phyloP scores from a whole-genome alignment of 1,140 invertebrate genomes.

The Arion vulgaris region DNA sequence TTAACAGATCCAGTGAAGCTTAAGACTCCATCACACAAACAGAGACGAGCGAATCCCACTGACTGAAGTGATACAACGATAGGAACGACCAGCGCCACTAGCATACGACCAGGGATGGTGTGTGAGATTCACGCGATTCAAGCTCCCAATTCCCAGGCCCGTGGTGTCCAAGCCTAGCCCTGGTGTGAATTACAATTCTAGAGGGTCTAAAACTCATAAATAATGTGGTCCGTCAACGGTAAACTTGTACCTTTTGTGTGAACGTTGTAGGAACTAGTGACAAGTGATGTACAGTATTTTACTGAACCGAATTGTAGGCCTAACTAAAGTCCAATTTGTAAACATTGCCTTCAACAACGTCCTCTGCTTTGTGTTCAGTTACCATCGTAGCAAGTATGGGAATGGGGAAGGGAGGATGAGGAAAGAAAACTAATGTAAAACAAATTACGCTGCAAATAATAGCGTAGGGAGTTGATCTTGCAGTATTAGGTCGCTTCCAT shows the following conservation, averaged over 20 bases:
- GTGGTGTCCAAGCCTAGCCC: too few species aligned
- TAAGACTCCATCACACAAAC: background rate
- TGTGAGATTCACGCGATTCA: background rate
- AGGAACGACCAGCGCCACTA: background rate
- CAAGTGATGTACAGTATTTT: too few species aligned
- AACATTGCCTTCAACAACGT: too few species aligned
- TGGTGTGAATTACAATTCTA: background rate
- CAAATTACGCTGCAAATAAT: too few species aligned
- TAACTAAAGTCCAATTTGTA: too few species aligned
- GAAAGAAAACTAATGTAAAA: too few species aligned
- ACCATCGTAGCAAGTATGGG: too few species aligned
- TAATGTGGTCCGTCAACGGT: background rate
- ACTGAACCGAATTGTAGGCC: too few species aligned
- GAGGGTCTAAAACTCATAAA: background rate
- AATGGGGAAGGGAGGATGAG: too few species aligned
- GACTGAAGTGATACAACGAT: background rate
- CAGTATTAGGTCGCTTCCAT: too few species aligned
- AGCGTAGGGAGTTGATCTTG: too few species aligned
- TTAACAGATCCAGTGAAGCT: constrained; percentile 1
- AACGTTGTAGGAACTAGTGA: background rate
- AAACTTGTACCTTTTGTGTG: background rate
- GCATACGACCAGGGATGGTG: background rate
- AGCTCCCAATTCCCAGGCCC: background rate
- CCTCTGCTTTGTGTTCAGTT: too few species aligned
- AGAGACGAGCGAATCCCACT: background rate